Evolutionary conservation across 2,888 invertebrate species (phyloP).

Genomic region (Thera obeliscata): DNA sequence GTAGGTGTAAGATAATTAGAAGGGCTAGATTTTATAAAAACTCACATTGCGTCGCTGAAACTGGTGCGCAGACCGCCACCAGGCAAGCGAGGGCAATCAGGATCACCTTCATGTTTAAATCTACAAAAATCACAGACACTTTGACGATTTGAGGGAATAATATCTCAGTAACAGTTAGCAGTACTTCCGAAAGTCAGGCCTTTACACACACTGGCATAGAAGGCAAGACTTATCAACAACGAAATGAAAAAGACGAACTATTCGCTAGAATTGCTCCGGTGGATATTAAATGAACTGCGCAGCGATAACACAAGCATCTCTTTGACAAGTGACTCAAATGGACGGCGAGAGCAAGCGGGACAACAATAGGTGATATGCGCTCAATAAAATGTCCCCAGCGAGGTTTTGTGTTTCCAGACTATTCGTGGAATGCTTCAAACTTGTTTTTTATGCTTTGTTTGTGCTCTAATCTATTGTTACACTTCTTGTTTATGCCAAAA

Average conservation of each 20-base stretch:
- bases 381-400: conserved; percentile 55
- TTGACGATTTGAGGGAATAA: conserved; percentile 63
- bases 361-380: conserved; percentile 47
- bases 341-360: conserved; percentile 68
- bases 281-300: conserved; percentile 74
- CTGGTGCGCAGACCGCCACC: conserved; percentile 77
- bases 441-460: conserved; percentile 32
- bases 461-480: neutral
- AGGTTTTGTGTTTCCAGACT: conserved; percentile 79
- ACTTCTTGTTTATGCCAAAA: neutral
- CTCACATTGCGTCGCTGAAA: conserved; percentile 88
- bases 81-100: conserved; percentile 77
- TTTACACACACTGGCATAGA: conserved; percentile 97
- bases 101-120: conserved; percentile 83
- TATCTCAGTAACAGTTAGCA: conserved; percentile 49
- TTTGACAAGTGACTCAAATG: conserved; percentile 66
- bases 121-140: conserved; percentile 79
- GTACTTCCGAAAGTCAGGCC: conserved; percentile 83
- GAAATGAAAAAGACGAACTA: conserved; percentile 62
- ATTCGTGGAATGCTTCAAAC: conserved; percentile 54
- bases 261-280: conserved; percentile 62
- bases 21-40: conserved; percentile 49
- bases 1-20: neutral
- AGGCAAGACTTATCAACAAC: conserved; percentile 86
- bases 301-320: conserved; percentile 74